These are phyloP conservation scores for Metallyticus violacea DNA, from an alignment of 2,888 invertebrate species.

Conservation along the genomic window DNA sequence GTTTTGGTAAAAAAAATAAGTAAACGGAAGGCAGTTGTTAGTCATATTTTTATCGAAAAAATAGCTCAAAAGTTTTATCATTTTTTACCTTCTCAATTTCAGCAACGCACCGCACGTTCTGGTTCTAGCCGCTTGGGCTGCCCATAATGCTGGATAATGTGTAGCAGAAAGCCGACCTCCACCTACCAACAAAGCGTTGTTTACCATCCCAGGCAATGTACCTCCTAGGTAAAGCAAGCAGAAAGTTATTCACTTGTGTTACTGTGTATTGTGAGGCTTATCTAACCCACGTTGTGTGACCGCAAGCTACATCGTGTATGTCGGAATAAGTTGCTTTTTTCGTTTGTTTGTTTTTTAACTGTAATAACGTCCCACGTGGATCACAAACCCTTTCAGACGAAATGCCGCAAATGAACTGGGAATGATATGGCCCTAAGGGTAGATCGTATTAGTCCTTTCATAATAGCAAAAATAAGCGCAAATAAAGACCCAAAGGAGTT, in stretches of 20 bases:
- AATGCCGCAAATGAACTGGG: background rate
- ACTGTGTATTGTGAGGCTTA: no score
- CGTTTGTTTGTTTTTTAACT: background rate
- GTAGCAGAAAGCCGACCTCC: background rate
- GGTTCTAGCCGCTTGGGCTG: no score
- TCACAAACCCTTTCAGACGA: background rate
- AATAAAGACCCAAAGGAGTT: no score
- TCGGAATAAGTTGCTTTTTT: background rate
- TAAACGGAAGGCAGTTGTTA: no score
- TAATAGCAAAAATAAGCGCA: background rate
- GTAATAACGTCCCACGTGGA: no score
- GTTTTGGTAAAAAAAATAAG: no score
- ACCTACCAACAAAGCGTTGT: background rate
- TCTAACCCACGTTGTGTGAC: background rate
- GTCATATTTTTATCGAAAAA: no score
- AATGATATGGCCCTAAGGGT: background rate
- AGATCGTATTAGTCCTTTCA: background rate
- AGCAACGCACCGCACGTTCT: no score
- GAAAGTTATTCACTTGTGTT: no score
- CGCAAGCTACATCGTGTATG: background rate
- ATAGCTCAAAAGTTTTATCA: no score
- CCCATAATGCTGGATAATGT: background rate
- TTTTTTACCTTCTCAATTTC: no score
- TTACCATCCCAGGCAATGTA: background rate
- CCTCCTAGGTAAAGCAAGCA: no score